Percentiles rank a stretch among this genome's conserved stretches.
Evolutionary conservation across 2,888 invertebrate genomes (phyloP).

Genomic region (Ethmia dodecea): DNA sequence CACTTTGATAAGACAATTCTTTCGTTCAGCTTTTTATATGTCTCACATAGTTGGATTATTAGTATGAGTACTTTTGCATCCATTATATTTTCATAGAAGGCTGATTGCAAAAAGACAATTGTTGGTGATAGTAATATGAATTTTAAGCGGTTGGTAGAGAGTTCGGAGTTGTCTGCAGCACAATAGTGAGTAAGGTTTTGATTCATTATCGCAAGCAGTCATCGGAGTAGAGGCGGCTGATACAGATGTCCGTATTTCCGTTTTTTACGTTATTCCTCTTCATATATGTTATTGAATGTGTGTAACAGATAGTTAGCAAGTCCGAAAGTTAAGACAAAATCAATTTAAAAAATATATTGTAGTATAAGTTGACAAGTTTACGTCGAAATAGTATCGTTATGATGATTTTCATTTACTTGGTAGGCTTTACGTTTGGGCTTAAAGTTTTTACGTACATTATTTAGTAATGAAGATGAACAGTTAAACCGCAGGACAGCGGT

Average conservation of each 20-base stretch:
- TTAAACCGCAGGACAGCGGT: too few species aligned
- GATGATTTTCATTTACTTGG: too few species aligned
- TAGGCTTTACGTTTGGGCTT: too few species aligned
- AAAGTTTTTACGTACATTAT: too few species aligned
- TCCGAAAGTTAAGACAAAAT: too few species aligned
- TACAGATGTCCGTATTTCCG: slow-evolving; percentile 28
- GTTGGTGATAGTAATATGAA: slow-evolving; percentile 7
- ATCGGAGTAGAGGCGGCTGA: slow-evolving; percentile 43
- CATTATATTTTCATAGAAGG: slow-evolving; percentile 74
- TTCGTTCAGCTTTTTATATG: slow-evolving; percentile 65
- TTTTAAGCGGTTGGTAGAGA: slow-evolving; percentile 18
- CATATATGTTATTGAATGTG: too few species aligned
- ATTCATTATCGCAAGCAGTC: slow-evolving; percentile 59
- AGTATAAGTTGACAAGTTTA: too few species aligned
- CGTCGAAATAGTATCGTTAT: too few species aligned
- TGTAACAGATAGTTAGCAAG: too few species aligned
- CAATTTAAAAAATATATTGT: too few species aligned
- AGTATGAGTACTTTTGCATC: slow-evolving; percentile 51
- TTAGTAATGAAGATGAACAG: too few species aligned
- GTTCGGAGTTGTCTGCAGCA: slow-evolving; percentile 24
- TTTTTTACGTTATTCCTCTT: background rate
- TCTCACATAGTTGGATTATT: slow-evolving; percentile 61
- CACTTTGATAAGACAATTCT: slow-evolving; percentile 63
- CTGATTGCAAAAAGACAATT: slow-evolving; percentile 56
- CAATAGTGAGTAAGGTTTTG: slow-evolving; percentile 27